Conservation (phyloP, 2,888 invertebrate species). For the Standfussiana lucernea region DNA sequence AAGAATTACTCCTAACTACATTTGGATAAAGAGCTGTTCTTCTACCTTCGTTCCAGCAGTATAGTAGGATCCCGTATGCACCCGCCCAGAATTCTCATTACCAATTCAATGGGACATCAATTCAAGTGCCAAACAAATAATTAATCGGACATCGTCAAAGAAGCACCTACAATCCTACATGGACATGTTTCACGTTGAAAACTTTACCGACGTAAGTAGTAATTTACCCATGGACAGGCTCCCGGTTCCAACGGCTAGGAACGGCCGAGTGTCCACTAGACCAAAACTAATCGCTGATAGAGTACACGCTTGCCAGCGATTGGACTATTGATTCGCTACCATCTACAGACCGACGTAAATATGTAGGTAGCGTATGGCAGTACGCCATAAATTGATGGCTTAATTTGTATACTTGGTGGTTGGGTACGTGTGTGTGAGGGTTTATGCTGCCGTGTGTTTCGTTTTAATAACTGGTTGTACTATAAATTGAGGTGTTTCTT, state of each 20-base stretch:
- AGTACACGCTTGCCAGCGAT: slow-evolving; percentile 87
- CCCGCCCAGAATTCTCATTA: slow-evolving; percentile 29
- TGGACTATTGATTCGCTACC: slow-evolving; percentile 86
- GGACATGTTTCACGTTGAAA: slow-evolving; percentile 58
- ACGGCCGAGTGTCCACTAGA: slow-evolving; percentile 84
- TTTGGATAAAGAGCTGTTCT: background rate
- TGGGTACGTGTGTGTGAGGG: background rate
- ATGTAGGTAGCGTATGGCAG: slow-evolving; percentile 59
- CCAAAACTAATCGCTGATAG: slow-evolving; percentile 90
- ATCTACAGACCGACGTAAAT: slow-evolving; percentile 68
- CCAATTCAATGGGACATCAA: slow-evolving; percentile 13
- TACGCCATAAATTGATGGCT: slow-evolving; percentile 60
- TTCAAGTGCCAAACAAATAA: slow-evolving; percentile 30
- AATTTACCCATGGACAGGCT: slow-evolving; percentile 75
- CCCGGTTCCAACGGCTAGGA: slow-evolving; percentile 78
- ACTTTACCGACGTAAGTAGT: slow-evolving; percentile 72
- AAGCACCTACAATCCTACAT: slow-evolving; percentile 26
- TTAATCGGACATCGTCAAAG: slow-evolving; percentile 37
- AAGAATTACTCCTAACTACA: background rate
- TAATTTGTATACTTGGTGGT: slow-evolving; percentile 56
- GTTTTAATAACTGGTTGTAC: background rate
- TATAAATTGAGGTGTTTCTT: background rate
- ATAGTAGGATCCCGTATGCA: slow-evolving; percentile 27
- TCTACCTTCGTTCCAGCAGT: background rate
- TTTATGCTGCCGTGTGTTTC: slow-evolving; percentile 4